Percentiles rank a stretch among this genome's conserved stretches.
These are phyloP conservation scores for Tipula helvola DNA, from an alignment of 2,888 invertebrate species.

Conservation along the genomic window DNA sequence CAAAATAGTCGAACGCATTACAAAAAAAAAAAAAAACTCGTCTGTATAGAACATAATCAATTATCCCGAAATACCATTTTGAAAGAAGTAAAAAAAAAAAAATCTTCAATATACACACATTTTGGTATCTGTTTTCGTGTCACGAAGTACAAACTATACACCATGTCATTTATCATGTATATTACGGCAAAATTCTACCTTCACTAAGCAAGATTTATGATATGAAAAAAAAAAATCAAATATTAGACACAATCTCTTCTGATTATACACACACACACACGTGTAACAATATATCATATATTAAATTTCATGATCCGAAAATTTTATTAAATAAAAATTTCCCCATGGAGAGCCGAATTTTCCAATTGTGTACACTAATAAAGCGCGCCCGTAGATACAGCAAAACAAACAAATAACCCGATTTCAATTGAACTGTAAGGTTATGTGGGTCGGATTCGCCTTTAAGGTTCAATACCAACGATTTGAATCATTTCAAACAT, in stretches of 20 bases:
- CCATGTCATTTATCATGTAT: constrained; percentile 9
- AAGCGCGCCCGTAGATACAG: neutral
- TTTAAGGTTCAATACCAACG: neutral
- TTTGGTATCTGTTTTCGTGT: neutral
- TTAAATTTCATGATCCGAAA: neutral
- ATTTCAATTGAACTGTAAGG: neutral
- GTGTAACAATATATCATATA: neutral
- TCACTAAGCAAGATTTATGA: constrained; percentile 9
- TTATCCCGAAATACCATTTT: neutral
- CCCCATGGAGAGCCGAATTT: neutral
- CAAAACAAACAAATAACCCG: neutral
- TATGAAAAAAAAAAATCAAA: neutral
- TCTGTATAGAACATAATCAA: neutral
- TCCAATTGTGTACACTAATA: too few relatives aligned
- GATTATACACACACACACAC: neutral
- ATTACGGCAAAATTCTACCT: neutral
- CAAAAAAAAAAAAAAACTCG: neutral
- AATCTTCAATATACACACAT: neutral
- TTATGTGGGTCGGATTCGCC: neutral
- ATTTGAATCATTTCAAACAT: neutral
- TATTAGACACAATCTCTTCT: constrained; percentile 4
- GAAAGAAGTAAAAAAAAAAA: neutral
- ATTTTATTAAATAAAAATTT: neutral
- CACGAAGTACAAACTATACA: constrained; percentile 4
- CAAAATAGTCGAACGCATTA: neutral